Base-by-base conservation (phyloP, 2,797 vertebrate species). In the Acanthurus leucopareius region DNA sequence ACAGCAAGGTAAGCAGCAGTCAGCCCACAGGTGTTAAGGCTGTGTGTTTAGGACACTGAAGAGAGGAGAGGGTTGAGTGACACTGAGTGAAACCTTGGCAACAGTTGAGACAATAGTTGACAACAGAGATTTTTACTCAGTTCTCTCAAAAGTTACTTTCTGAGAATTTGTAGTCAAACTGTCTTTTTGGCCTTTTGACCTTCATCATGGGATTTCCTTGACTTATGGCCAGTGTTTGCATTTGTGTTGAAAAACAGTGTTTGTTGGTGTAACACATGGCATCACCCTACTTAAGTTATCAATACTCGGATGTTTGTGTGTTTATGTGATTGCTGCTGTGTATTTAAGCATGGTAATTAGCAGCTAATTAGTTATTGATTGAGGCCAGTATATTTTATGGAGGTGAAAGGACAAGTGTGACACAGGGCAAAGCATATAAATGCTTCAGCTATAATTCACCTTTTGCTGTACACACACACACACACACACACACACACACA, bases 361-460 rank as follows among this genome's bases (percentile, higher is more conserved):
- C 62, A 22, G 75, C 77, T 92, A 92, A 94, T 92, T 91, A 91
- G 85, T 86, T 93, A 93, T 93, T 87, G 90, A 92, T 90, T 83
- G 51, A 80, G 61, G 69, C 44, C 74, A 25, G 75, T 82, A 87
- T 86, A 84, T 80, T 91, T 93, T 89, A 91, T 87, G 85, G 82
- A 86, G 91, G 88, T 86, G 86, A 91, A 73, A 69, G 74, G 74
- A 63, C n/a, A 19, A 67, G 75, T 74, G 85, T 81, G 80, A 90
- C 76, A 84, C 17, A 1, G 67, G 72, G 54, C 58, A 65, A 61
- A 53, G 48, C 56, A 42, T 35, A 35, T 35, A 35, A 76, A 78
- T 63, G 70, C 47, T 77, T 47, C 62, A n/a, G 75, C 35, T 64
- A 83, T 86, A 83, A 85, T 83, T 84, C 60, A 83, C 68, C 45